phyloP scores from a whole-genome alignment of 1,140 invertebrate species.

The Bombus superbus region DNA sequence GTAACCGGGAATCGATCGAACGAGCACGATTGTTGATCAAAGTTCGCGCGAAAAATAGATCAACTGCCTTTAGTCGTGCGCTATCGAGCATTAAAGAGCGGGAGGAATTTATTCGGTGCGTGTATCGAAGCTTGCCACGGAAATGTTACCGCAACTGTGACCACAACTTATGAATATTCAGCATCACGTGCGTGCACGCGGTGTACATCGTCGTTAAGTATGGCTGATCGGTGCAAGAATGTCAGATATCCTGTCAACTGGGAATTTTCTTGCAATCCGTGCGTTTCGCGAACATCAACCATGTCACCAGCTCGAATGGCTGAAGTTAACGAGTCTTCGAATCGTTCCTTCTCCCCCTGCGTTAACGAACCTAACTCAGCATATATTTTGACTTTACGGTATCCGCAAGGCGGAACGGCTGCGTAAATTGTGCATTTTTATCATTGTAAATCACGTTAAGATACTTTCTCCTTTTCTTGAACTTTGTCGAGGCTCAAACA shows the following conservation, averaged over 20 bases:
- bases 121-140: slow-evolving; percentile 47
- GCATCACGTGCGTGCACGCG: slow-evolving; percentile 43
- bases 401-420: background rate
- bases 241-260: slow-evolving; percentile 27
- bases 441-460: too few species aligned
- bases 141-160: slow-evolving; percentile 53
- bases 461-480: background rate
- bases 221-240: slow-evolving; percentile 38
- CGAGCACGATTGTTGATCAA: background rate
- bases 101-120: slow-evolving; percentile 65
- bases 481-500: background rate
- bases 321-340: slow-evolving; percentile 6
- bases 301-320: background rate
- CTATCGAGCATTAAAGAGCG: slow-evolving; percentile 11
- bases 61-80: slow-evolving; percentile 21
- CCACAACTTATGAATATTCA: slow-evolving; percentile 64
- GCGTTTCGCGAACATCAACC: slow-evolving; percentile 13
- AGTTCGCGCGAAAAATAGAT: background rate
- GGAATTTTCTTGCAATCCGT: slow-evolving; percentile 37
- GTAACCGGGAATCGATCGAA: slow-evolving; percentile 20
- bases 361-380: slow-evolving; percentile 2
- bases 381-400: background rate
- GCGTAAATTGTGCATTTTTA: background rate
- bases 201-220: slow-evolving; percentile 42
- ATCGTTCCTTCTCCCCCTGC: background rate